phyloP scores from a whole-genome alignment of 2,888 invertebrate genomes.

The Xanthorhoe spadicearia region DNA sequence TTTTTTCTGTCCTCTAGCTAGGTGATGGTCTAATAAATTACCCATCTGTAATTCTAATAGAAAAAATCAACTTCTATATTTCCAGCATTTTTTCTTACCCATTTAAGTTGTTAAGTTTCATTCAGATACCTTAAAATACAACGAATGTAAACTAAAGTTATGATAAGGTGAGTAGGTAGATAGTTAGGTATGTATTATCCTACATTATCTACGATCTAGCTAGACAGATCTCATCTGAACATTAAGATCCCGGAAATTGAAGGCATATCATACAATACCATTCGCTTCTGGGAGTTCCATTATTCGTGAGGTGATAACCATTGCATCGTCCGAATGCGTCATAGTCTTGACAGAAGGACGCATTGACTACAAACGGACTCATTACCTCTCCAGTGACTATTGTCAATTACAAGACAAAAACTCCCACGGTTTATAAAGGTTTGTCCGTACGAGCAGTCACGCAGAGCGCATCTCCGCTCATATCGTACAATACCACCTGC shows the following conservation, averaged over 20 bases:
- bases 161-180: too few relatives aligned
- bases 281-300: conserved; percentile 51
- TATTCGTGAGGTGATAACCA: conserved; percentile 66
- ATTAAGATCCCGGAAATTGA: conserved; percentile 38
- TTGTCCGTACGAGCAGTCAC: conserved; percentile 66
- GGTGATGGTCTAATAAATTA: too few relatives aligned
- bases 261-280: conserved; percentile 44
- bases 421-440: conserved; percentile 83
- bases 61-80: too few relatives aligned
- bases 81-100: too few relatives aligned
- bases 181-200: too few relatives aligned
- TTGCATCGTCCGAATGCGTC: conserved; percentile 70
- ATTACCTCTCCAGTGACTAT: conserved; percentile 80
- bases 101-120: too few relatives aligned
- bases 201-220: too few relatives aligned
- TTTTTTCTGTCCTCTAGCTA: too few relatives aligned
- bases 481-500: conserved; percentile 51
- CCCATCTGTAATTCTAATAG: too few relatives aligned
- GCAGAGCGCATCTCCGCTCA: conserved; percentile 78
- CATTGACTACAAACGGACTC: conserved; percentile 79
- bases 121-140: too few relatives aligned
- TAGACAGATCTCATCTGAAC: not conserved
- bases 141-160: too few relatives aligned
- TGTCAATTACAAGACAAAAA: conserved; percentile 81
- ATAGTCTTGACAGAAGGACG: conserved; percentile 77